Base-by-base conservation (phyloP, 2,888 invertebrate species). In the Agrochola macilenta region DNA sequence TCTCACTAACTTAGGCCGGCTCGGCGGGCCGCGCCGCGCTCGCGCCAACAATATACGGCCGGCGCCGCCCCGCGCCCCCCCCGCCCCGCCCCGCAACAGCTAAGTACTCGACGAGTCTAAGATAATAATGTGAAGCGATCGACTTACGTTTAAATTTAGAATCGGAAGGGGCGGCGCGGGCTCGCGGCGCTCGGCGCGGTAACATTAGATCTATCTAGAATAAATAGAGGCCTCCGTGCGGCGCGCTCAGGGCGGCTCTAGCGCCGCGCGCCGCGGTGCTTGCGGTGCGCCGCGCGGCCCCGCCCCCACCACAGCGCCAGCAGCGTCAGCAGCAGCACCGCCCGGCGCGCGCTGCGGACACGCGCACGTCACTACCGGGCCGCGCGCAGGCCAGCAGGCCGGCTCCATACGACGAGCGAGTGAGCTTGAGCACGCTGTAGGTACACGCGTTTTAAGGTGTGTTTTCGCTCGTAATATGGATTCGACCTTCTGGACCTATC, bases 251-350 rank as follows among this genome's bases (percentile, higher is more conserved):
- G 96, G 96, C 91, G 97, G 97, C 93, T 96, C 96, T 95, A 96
- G 94, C 93, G 96, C 96, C 97, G 96, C 94, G 96, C 96, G 95
- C 97, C 97, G 95, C 97, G 97, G 92, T 97, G 97, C 95, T 97
- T 96, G 95, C 97, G 96, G 94, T 96, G 97, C 91, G 94, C 87
- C 91, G 93, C 95, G 92, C 93, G 91, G 87, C 92, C 94, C 91
- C 93, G 93, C 85, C 93, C 92, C 90, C 93, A 91, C 86, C 92
- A 93, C 94, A 92, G 93, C 94, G 93, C 89, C 94, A 92, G 93
- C 94, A 92, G 91, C 95, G 94, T 91, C 94, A 94, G 93, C 94
- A 93, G 92, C 93, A 93, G 90, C 93, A 90, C 89, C 93, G 91
- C 92, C 90, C 93, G 92, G 90, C 93, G 92, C 92, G 91, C 94